Evolutionary conservation across 2,797 vertebrate species (phyloP), one percentile per base, ranked within the genome.

Genomic region (Phylloscopus collybita): DNA sequence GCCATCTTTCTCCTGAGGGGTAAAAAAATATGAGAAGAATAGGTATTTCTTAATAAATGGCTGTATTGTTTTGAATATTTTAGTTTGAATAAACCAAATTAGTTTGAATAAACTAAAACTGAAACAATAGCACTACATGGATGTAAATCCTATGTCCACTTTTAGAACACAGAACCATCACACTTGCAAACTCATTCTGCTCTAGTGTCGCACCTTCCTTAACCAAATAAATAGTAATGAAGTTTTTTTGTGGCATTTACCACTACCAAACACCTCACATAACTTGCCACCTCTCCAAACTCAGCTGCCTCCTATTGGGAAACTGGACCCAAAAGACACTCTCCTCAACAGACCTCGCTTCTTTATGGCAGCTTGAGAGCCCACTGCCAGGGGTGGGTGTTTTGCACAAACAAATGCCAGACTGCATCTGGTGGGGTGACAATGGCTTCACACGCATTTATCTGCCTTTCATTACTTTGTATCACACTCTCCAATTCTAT

Each of bases 391-490:
- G 44, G 59, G 10, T 76, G 59, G 49, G 25, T 61, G 32, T 70
- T 91, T 42, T 45, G 44, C 65, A 65, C 29, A 86, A 81, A 86
- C 22, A 78, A 82, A 67, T 66, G 32, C 38, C 82, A 90, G 57
- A 25, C 10, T 76, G 69, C 40, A 81, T 65, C 66, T 76, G 59
- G 25, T 36, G 51, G 40, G 16, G 51, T 74, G 49, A 47, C 82
- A 70, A 51, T 47, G 65, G 38, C 56, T 92, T 65, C 60, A 60
- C 16, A 29, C 8, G 6, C 62, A 27, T 86, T 96, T 91, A n/a
- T 61, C 67, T 93, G 69, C 25, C 82, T 86, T 93, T 82, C 51
- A n/a, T 76, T 91, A 84, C 66, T 88, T 92, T 93, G 57, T 56
- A 76, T 90, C 73, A 42, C 72, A 90, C 54, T 47, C 65, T 78